Conservation (phyloP, 2,888 invertebrate genomes). For the Yponomeuta plumbellus region DNA sequence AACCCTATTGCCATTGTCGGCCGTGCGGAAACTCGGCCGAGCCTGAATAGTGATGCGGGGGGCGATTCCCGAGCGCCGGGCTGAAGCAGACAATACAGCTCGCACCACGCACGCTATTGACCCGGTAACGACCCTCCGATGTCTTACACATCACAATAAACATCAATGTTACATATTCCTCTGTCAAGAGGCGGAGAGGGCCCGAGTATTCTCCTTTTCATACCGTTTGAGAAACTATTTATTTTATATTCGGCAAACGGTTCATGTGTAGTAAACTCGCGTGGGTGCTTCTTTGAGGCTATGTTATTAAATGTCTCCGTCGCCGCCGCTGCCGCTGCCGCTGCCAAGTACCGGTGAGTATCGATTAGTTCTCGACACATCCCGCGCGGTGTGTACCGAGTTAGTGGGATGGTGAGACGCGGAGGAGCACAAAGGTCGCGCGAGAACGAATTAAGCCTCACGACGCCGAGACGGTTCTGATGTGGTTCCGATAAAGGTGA, state of each 20-base stretch:
- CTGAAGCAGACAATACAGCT: background rate
- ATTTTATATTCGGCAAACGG: background rate
- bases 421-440: no score
- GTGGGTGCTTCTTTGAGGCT: background rate
- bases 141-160: background rate
- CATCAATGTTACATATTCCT: slow-evolving; percentile 1
- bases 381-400: no score
- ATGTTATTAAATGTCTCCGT: background rate
- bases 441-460: no score
- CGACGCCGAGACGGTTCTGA: no score
- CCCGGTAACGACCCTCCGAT: slow-evolving; percentile 1
- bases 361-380: no score
- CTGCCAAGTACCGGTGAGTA: no score
- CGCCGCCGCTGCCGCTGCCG: no score
- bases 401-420: no score
- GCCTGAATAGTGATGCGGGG: slow-evolving; percentile 1
- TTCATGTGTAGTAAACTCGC: background rate
- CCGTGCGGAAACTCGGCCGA: slow-evolving; percentile 5
- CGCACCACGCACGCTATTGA: background rate
- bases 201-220: background rate
- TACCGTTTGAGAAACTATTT: background rate
- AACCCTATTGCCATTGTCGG: slow-evolving; percentile 11
- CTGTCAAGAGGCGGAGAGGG: background rate
- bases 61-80: background rate
- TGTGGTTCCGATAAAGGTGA: no score